These are phyloP conservation scores for Drosophila bifasciata DNA, from an alignment of 1,140 invertebrate genomes.

Conservation along the genomic window DNA sequence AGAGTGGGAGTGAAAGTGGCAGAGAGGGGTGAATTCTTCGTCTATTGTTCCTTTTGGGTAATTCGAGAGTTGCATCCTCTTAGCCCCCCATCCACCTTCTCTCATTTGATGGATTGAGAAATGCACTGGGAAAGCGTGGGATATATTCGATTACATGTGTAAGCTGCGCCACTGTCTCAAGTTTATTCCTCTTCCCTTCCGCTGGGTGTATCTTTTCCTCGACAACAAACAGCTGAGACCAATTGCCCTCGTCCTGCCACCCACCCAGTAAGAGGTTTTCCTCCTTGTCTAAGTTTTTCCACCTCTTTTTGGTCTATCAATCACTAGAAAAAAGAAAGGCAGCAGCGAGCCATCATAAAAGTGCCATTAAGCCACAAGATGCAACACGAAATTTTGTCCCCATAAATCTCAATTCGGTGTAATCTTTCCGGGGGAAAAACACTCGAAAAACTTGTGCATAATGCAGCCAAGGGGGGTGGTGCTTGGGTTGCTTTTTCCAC, in stretches of 20 bases:
- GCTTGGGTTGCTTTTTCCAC: not conserved
- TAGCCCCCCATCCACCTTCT: slow-evolving; percentile 19
- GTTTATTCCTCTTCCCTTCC: slow-evolving; percentile 54
- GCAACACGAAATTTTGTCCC: slow-evolving; percentile 40
- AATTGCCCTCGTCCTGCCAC: slow-evolving; percentile 35
- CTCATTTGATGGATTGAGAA: slow-evolving; percentile 75
- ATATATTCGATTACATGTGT: slow-evolving; percentile 77
- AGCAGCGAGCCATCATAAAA: slow-evolving; percentile 67
- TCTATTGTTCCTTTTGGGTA: slow-evolving; percentile 44
- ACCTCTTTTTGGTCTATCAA: slow-evolving; percentile 58
- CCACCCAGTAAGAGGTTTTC: no score
- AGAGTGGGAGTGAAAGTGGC: slow-evolving; percentile 15
- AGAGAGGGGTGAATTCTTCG: slow-evolving; percentile 8
- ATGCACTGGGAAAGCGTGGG: slow-evolving; percentile 41
- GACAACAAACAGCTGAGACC: slow-evolving; percentile 78
- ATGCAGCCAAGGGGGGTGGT: slow-evolving; percentile 7
- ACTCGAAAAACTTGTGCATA: slow-evolving; percentile 22
- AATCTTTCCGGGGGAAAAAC: slow-evolving; percentile 52
- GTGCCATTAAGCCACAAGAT: slow-evolving; percentile 63
- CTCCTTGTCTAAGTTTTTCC: slow-evolving; percentile 9
- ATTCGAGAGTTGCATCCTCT: slow-evolving; percentile 59
- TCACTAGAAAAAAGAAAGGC: slow-evolving; percentile 28
- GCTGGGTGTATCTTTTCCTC: slow-evolving; percentile 69
- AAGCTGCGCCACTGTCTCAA: slow-evolving; percentile 59
- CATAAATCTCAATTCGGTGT: slow-evolving; percentile 64